phyloP scores from a whole-genome alignment of 1,140 invertebrate genomes.

The Stegodyphus mimosarum region DNA sequence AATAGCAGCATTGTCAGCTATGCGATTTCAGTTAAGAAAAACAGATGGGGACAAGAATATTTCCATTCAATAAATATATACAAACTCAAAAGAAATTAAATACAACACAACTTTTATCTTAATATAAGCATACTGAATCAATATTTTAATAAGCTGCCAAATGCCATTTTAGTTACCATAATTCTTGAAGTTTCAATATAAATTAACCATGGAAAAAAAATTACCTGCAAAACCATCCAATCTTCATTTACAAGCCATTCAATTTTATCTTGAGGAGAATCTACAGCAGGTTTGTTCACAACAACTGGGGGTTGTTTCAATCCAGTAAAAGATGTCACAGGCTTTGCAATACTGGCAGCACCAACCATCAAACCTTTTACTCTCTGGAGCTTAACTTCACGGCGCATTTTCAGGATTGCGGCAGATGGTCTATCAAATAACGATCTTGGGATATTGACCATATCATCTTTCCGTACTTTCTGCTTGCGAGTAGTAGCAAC shows the following conservation, averaged over 20 bases:
- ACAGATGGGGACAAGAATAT: too few relatives aligned
- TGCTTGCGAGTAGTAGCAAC: slow-evolving; percentile 67
- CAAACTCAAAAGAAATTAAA: too few relatives aligned
- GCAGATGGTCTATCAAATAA: slow-evolving; percentile 88
- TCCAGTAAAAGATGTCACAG: slow-evolving; percentile 68
- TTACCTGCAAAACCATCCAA: slow-evolving; percentile 79
- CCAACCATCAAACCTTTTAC: slow-evolving; percentile 67
- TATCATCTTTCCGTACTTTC: slow-evolving; percentile 77
- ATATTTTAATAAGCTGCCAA: too few relatives aligned
- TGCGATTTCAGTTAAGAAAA: too few relatives aligned
- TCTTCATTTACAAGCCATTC: slow-evolving; percentile 94
- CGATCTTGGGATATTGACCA: slow-evolving; percentile 82
- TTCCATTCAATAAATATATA: too few relatives aligned
- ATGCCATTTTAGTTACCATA: too few relatives aligned
- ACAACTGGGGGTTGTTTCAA: slow-evolving; percentile 53
- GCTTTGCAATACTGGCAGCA: slow-evolving; percentile 12
- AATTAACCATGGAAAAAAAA: not conserved
- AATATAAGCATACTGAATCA: too few relatives aligned
- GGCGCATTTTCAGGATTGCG: slow-evolving; percentile 79
- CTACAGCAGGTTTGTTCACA: slow-evolving; percentile 73
- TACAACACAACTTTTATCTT: too few relatives aligned
- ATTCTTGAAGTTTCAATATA: too few relatives aligned
- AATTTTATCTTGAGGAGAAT: slow-evolving; percentile 72
- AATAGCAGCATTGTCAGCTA: too few relatives aligned
- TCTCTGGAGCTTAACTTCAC: slow-evolving; percentile 81